phyloP scores from a whole-genome alignment of 1,140 invertebrate species.

The Parapsyche elsis region DNA sequence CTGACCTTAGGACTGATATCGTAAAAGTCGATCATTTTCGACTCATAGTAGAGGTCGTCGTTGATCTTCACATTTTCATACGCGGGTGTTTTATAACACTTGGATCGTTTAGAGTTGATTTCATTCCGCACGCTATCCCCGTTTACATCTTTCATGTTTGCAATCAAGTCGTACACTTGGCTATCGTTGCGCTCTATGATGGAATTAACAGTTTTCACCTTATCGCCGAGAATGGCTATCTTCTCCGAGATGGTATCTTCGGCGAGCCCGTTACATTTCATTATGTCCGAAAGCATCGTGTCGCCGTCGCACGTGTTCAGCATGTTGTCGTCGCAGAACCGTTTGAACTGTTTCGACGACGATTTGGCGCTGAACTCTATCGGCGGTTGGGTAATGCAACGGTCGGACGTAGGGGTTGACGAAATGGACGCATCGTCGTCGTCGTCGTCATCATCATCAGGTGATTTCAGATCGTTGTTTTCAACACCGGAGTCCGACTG shows the following conservation, averaged over 20 bases:
- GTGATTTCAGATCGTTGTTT: conserved; percentile 14
- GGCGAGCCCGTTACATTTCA: conserved; percentile 56
- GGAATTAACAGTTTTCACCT: conserved; percentile 28
- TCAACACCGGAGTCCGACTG: conserved; percentile 24
- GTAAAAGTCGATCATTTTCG: conserved; percentile 3
- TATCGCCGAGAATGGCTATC: conserved; percentile 31
- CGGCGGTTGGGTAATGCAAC: neutral
- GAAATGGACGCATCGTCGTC: neutral
- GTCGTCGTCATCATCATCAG: neutral
- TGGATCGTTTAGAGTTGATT: neutral
- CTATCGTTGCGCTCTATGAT: conserved; percentile 59
- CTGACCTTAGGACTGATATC: neutral
- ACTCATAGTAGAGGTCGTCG: neutral
- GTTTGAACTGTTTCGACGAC: conserved; percentile 47
- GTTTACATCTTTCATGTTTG: neutral
- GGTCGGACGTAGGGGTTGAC: neutral
- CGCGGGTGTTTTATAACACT: neutral
- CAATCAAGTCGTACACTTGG: conserved; percentile 59
- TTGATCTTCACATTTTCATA: conserved; percentile 14
- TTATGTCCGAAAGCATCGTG: conserved; percentile 58
- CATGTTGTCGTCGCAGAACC: conserved; percentile 54
- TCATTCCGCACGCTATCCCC: neutral
- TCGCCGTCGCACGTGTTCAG: conserved; percentile 45
- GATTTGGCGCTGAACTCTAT: conserved; percentile 37
- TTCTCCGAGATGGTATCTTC: conserved; percentile 47